Evolutionary conservation across 1,140 invertebrate species (phyloP).

Genomic region (Eriocheir sinensis): DNA sequence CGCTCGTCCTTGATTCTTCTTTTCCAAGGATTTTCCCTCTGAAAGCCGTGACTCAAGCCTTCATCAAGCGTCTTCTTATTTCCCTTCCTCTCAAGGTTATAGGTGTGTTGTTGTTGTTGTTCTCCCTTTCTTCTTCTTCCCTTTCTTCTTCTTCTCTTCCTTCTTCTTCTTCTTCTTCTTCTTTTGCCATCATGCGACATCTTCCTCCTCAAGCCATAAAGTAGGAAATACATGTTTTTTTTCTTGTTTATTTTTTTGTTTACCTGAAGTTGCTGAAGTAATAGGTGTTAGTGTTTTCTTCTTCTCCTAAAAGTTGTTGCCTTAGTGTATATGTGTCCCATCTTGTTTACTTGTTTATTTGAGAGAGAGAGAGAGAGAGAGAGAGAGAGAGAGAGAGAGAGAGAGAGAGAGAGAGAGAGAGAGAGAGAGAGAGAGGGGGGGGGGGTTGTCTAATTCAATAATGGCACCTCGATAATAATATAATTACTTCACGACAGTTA

Average conservation of each 20-base stretch:
- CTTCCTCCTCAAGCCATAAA: not conserved
- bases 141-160: not conserved
- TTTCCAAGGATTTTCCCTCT: not conserved
- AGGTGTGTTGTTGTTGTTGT: not conserved
- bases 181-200: not conserved
- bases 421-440: not conserved
- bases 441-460: no score
- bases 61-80: no score
- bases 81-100: not conserved
- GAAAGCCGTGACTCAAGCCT: not conserved
- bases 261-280: no score
- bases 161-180: not conserved
- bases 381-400: conserved; percentile 1
- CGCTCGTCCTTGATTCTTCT: not conserved
- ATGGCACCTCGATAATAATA: no score
- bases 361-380: not conserved
- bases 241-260: no score
- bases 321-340: no score
- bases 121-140: not conserved
- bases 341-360: no score
- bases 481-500: no score
- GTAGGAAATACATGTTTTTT: no score
- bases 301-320: no score
- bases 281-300: no score
- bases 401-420: not conserved